Conservation (phyloP, 2,113 vertebrate species). For the Gymnogyps californianus region DNA sequence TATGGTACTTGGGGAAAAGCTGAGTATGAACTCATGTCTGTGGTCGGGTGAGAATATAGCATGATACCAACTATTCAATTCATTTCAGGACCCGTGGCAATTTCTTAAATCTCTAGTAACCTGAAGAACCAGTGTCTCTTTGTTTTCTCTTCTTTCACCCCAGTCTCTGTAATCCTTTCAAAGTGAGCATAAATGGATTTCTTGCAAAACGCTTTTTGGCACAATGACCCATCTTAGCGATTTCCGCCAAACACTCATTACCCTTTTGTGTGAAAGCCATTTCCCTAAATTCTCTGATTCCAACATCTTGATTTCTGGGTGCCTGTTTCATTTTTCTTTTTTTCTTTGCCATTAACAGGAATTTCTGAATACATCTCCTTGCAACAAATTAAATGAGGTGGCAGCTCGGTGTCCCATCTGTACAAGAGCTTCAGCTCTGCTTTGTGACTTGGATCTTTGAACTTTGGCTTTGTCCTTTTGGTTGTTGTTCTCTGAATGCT, state of each 20-base stretch:
- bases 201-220: background rate
- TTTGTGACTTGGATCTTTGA: conserved; percentile 54
- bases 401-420: background rate
- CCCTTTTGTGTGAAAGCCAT: conserved; percentile 8
- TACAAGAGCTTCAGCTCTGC: conserved; percentile 2
- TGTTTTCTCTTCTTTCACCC: background rate
- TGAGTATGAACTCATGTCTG: background rate
- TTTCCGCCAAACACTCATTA: conserved; percentile 22
- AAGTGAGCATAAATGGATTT: conserved; percentile 33
- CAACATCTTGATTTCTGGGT: conserved; percentile 31
- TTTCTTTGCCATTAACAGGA: conserved; percentile 28
- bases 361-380: conserved; percentile 34
- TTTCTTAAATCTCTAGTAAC: conserved; percentile 11
- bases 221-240: background rate
- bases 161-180: conserved; percentile 22
- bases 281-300: conserved; percentile 35
- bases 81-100: background rate
- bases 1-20: background rate
- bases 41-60: background rate
- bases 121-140: background rate
- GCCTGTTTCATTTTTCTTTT: background rate
- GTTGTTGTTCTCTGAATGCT: conserved; percentile 28
- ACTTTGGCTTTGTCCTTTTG: conserved; percentile 21
- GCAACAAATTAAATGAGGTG: conserved; percentile 64
- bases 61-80: background rate